A percentile compares a stretch with the other conserved stretches of the same genome.
These are phyloP conservation scores for Poecile montanus DNA, from an alignment of 2,797 vertebrate species.

Conservation along the genomic window DNA sequence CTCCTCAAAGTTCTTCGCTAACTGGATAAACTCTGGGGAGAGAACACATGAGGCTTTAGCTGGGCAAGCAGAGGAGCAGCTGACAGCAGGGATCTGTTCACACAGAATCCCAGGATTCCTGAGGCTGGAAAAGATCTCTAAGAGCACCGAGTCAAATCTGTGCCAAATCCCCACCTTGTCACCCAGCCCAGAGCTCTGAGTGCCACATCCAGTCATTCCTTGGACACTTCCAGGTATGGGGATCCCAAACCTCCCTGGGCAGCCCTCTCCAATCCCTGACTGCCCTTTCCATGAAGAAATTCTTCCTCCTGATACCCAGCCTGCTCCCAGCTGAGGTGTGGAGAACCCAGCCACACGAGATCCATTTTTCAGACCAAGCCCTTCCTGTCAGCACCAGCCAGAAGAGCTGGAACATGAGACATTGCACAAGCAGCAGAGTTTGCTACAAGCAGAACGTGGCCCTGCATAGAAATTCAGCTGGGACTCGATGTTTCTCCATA, in stretches of 20 bases:
- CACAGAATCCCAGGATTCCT: background rate
- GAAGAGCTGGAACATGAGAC: background rate
- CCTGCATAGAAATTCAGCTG: background rate
- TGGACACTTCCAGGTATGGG: background rate
- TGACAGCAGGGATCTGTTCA: background rate
- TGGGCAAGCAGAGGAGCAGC: background rate
- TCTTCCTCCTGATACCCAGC: background rate
- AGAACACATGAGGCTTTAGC: background rate
- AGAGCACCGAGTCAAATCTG: rapidly evolving
- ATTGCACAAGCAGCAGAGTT: background rate
- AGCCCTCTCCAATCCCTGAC: background rate
- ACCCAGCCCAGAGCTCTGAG: background rate
- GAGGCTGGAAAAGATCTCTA: background rate
- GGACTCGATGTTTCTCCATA: rapidly evolving
- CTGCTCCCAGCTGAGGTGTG: background rate
- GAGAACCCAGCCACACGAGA: background rate
- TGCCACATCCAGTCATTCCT: rapidly evolving
- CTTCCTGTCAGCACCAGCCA: background rate
- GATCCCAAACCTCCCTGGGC: background rate
- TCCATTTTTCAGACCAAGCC: background rate
- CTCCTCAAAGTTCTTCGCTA: slow-evolving; percentile 91
- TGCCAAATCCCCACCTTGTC: background rate
- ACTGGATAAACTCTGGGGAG: slow-evolving; percentile 89
- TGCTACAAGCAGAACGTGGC: background rate
- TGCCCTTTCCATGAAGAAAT: background rate